Percentiles rank a stretch among this genome's conserved stretches.
Conservation (phyloP, 2,113 vertebrate species). For the Sterrhoptilus dennistouni region DNA sequence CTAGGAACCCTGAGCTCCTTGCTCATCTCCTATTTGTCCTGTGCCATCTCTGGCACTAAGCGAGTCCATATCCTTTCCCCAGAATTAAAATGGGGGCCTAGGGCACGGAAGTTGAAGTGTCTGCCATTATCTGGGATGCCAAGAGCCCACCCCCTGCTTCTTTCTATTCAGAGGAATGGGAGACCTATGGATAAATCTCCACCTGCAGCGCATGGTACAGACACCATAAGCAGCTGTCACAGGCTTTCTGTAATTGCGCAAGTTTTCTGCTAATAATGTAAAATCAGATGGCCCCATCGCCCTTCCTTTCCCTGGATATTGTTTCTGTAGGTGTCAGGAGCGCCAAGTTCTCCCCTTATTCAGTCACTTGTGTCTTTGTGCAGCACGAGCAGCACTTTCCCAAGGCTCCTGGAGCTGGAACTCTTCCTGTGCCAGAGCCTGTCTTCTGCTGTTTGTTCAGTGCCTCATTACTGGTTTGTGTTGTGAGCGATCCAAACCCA, state of each 20-base stretch:
- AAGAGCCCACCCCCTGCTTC: constrained; percentile 1
- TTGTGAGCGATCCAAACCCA: not conserved
- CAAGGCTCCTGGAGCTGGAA: not conserved
- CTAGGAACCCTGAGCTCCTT: not conserved
- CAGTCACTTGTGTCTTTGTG: not conserved
- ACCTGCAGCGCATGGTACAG: not conserved
- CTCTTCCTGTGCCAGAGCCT: not conserved
- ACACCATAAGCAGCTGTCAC: constrained; percentile 52
- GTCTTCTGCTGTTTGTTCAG: not conserved
- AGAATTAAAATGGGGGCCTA: constrained; percentile 14
- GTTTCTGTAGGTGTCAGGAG: constrained; percentile 62
- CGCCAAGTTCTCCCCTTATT: constrained; percentile 12
- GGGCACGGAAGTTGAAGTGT: constrained; percentile 1
- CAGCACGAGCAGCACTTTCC: not conserved
- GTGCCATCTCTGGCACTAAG: not conserved
- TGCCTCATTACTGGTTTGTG: not conserved
- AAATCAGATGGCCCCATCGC: constrained; percentile 52
- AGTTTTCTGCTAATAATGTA: constrained; percentile 54
- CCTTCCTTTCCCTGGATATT: constrained; percentile 50
- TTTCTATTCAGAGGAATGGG: constrained; percentile 54
- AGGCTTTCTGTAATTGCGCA: constrained; percentile 58
- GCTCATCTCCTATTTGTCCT: not conserved
- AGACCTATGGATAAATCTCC: constrained; percentile 66
- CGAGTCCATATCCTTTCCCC: not conserved
- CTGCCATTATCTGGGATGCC: constrained; percentile 29